These are phyloP conservation scores for Notothenia rossii DNA, from an alignment of 2,113 vertebrate species.

Conservation along the genomic window DNA sequence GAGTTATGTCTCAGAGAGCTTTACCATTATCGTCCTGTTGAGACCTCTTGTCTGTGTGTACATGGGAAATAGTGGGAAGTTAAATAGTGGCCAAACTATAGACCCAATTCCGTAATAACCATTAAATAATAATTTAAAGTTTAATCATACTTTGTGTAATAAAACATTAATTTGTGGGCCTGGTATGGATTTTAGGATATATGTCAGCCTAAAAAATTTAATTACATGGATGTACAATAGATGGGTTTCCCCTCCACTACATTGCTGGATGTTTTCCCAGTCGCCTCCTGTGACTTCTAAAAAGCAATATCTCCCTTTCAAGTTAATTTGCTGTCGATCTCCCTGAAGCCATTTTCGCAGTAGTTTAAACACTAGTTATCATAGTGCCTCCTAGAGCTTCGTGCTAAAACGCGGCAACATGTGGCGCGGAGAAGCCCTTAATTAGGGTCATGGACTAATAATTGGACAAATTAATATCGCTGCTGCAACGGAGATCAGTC, in stretches of 20 bases:
- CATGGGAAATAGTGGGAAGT: not conserved
- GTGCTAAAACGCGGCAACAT: constrained; percentile 28
- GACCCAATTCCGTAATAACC: constrained; percentile 10
- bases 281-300: constrained; percentile 44
- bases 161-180: not conserved
- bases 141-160: constrained; percentile 27
- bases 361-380: constrained; percentile 49
- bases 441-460: constrained; percentile 56
- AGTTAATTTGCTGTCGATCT: constrained; percentile 62
- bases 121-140: not conserved
- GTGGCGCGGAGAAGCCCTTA: constrained; percentile 34
- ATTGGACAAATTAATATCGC: constrained; percentile 46
- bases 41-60: not conserved
- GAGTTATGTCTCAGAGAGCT: constrained; percentile 14
- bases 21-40: not conserved
- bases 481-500: constrained; percentile 19
- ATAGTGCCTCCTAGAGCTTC: constrained; percentile 18
- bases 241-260: constrained; percentile 35
- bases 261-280: constrained; percentile 63
- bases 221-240: constrained; percentile 44
- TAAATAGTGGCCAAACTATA: constrained; percentile 14
- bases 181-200: constrained; percentile 36
- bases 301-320: constrained; percentile 60
- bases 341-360: constrained; percentile 50
- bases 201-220: constrained; percentile 21